Evolutionary conservation across 2,797 vertebrate genomes (phyloP), one percentile per base, ranked within the genome.

Genomic region (Aplochiton taeniatus): DNA sequence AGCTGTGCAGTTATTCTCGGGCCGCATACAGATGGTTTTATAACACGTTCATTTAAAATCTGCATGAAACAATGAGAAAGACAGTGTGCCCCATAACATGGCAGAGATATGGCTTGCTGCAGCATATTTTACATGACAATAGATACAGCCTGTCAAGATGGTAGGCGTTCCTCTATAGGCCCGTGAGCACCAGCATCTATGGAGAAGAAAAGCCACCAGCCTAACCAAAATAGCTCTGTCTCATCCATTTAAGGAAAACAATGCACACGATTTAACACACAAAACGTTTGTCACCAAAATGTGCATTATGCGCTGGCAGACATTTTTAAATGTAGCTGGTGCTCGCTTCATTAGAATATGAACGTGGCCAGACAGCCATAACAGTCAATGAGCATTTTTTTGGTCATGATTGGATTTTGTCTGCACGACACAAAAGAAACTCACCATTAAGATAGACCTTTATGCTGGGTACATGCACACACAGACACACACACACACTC

Each of bases 361-460:
- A 83, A 91, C 90, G 90, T 90, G 91, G 89, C 74, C 90, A 94
- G 93, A 94, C 93, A 93, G 95, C 94, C 93, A 91, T 93, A 94
- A 95, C 94, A 96, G 94, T 96, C 95, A 95, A 95, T 95, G 93
- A 94, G 91, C 93, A 31, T 31, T 31, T 31, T 92, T 95, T 94
- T 95, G 93, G 90, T 92, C 95, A 96, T 96, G 94, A 97, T 96
- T 98, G 96, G 96, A 97, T 96, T 98, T 98, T 93, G 82, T 97
- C 95, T 95, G 93, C 76, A 87, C 92, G 93, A 95, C 93, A 98
- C 95, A 98, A 97, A 98, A 96, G 95, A 95, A 93, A 93, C 92
- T 94, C 92, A 87, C 94, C 95, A 96, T 98, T 96, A 98, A 96
- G 95, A 96, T 88, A 96, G 95, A 96, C 94, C 95, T 97, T 95